A percentile compares a stretch with the other conserved stretches of the same genome.
phyloP scores from a whole-genome alignment of 2,113 vertebrate genomes.

The Mesitornis unicolor region DNA sequence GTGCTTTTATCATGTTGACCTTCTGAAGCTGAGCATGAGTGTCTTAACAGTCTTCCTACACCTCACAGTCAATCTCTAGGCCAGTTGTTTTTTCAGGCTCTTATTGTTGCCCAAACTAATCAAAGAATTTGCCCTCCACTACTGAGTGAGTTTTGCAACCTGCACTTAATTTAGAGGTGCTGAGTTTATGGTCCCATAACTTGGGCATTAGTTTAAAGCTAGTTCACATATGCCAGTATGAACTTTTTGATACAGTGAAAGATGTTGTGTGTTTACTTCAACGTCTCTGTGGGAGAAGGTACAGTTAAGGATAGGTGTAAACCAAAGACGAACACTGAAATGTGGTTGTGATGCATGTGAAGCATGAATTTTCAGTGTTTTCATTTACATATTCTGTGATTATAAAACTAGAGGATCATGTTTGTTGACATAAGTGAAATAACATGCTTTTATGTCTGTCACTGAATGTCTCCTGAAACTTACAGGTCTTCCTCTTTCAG shows the following conservation, averaged over 20 bases:
- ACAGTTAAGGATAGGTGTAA: neutral
- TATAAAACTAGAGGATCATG: neutral
- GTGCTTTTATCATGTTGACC: neutral
- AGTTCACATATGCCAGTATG: neutral
- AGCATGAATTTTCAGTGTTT: neutral
- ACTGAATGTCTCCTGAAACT: neutral
- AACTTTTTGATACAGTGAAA: neutral
- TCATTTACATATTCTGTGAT: neutral
- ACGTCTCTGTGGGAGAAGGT: neutral
- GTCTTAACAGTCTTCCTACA: neutral
- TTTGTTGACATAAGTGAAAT: neutral
- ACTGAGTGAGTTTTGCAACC: neutral
- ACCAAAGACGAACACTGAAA: neutral
- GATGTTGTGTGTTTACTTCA: neutral
- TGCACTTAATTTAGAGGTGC: neutral
- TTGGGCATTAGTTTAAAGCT: neutral
- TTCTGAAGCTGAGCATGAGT: neutral
- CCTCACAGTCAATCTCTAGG: neutral
- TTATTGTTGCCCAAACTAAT: neutral
- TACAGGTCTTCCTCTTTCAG: neutral
- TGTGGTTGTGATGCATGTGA: neutral
- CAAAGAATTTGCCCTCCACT: neutral
- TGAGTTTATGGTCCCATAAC: neutral
- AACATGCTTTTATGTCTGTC: accelerated
- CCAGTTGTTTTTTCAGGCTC: neutral